Evolutionary conservation across 2,888 invertebrate genomes (phyloP), one percentile per base, ranked within the genome.

Genomic region (Acanthopleura granulata): DNA sequence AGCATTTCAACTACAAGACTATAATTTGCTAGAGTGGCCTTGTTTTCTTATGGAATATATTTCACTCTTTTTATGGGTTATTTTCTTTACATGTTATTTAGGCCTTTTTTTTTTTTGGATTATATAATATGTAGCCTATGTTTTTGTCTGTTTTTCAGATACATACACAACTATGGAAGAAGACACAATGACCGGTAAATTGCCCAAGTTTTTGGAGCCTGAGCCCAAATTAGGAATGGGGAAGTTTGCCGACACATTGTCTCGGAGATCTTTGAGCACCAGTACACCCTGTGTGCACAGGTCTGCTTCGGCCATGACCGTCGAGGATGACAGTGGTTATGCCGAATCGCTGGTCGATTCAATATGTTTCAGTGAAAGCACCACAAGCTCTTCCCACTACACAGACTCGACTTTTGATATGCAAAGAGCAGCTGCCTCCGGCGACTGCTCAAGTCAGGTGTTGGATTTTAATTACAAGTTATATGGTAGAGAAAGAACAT

Each of bases 211-310:
- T 66, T 14, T 66, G 3, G 66, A 66, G 15, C 66, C 66, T 3
- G 29, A 66, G 66, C 3, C 18, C 3, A 57, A 57, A 12, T 22
- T 57, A 12, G 57, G 66, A 27, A 16, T 66, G 29, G 66, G 29
- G 14, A 66, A 25, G 29, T 66, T 66, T 66, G 22, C 66, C 14
- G 66, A 66, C 29, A 27, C 16, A 27, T 27, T 66, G 29, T 66
- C 66, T 3, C 22, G 6, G 51, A 49, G 78, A 15, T 74, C 77
- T 0, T 30, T 79, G 30, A 79, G 79, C 40, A 79, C 79, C 0
- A 79, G 79, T 62, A 80, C 80, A 16, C 80, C 80, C 0, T 72
- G 75, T 25, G 49, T 71, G 25, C 40, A 71, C 11, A 72, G 75
- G 18, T 73, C 74, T 6, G 61, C 76, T 16, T 76, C 74, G 14